Conservation (phyloP, 2,113 vertebrate genomes). For the Sphaerodactylus townsendi region DNA sequence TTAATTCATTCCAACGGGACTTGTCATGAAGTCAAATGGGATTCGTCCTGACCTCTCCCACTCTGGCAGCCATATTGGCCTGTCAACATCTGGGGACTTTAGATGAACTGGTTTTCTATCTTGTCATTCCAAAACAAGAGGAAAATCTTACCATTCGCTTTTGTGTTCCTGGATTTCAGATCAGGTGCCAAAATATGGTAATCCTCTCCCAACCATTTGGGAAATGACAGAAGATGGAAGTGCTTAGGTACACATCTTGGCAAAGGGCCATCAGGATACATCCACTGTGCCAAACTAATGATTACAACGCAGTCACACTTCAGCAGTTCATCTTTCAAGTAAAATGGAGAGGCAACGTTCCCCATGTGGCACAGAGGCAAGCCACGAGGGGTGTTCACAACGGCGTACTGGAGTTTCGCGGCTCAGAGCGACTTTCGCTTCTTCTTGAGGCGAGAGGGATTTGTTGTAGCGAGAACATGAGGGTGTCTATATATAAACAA, state of each 20-base stretch:
- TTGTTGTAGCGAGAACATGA: no score
- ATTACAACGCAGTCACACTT: not conserved
- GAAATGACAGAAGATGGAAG: not conserved
- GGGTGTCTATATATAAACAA: slow-evolving; percentile 38
- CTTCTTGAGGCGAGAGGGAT: no score
- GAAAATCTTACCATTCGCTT: not conserved
- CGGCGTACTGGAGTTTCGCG: no score
- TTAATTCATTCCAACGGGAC: not conserved
- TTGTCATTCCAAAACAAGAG: not conserved
- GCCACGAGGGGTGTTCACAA: not conserved
- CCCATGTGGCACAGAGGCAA: not conserved
- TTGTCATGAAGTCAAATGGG: not conserved
- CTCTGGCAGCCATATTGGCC: not conserved
- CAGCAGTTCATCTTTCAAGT: not conserved
- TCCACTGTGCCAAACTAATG: not conserved
- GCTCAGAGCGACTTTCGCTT: no score
- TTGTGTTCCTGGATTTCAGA: not conserved
- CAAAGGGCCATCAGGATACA: not conserved
- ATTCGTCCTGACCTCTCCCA: not conserved
- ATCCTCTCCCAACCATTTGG: not conserved
- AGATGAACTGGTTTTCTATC: not conserved
- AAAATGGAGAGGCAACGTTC: not conserved
- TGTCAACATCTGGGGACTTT: not conserved
- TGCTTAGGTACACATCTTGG: not conserved
- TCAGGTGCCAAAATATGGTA: not conserved